These are phyloP conservation scores for Drosophila ambigua DNA, from an alignment of 1,140 invertebrate species.

Conservation along the genomic window DNA sequence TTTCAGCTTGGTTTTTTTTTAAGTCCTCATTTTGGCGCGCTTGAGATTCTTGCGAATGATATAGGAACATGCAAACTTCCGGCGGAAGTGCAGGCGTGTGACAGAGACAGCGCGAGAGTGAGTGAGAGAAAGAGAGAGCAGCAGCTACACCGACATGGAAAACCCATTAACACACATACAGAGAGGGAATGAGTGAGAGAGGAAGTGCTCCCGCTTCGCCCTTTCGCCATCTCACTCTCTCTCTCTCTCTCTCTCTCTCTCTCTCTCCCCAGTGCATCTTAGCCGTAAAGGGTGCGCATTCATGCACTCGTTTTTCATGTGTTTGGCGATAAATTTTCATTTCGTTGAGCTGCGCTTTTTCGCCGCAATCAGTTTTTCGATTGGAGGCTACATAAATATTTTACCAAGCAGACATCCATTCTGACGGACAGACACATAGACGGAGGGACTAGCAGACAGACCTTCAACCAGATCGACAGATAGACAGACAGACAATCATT, in stretches of 20 bases:
- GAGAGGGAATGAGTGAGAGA: background rate
- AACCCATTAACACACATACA: conserved; percentile 65
- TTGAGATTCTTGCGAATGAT: conserved; percentile 76
- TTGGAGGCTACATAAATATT: conserved; percentile 71
- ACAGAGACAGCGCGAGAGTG: conserved; percentile 26
- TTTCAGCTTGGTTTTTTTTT: conserved; percentile 32
- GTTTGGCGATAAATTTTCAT: conserved; percentile 78
- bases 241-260: too few relatives aligned
- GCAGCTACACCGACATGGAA: conserved; percentile 53
- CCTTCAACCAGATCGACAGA: background rate
- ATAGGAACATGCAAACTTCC: conserved; percentile 80
- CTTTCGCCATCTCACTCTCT: too few relatives aligned
- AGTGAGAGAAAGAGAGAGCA: conserved; percentile 16
- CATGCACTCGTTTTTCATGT: conserved; percentile 52
- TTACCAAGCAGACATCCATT: conserved; percentile 50
- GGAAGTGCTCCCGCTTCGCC: background rate
- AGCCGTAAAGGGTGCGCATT: background rate
- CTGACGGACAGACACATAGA: conserved; percentile 4
- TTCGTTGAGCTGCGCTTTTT: conserved; percentile 73
- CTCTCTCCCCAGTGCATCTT: too few relatives aligned
- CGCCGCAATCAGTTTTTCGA: conserved; percentile 60
- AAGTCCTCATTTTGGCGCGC: conserved; percentile 74
- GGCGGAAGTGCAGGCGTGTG: conserved; percentile 63
- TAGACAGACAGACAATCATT: background rate
- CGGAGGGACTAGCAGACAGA: background rate